A percentile compares a stretch with the other conserved stretches of the same genome.
phyloP scores from a whole-genome alignment of 2,113 vertebrate species.

The Mustela lutreola region DNA sequence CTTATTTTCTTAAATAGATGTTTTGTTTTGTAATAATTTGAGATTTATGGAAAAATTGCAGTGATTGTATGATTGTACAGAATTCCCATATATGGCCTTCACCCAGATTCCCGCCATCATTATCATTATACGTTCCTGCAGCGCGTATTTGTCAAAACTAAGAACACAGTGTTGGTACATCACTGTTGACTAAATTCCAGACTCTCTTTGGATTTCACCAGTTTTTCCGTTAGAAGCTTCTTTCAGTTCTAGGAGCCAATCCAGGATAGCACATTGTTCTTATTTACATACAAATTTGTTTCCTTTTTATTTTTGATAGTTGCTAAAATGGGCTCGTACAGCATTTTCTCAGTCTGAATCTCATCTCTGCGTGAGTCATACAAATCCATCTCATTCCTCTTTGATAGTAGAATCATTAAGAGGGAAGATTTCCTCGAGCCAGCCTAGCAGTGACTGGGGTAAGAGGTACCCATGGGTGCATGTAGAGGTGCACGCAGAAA shows the following conservation, averaged over 20 bases:
- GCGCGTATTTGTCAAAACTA: not conserved
- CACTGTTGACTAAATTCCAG: not conserved
- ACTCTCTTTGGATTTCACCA: not conserved
- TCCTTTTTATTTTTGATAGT: not conserved
- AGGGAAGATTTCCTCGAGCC: not conserved
- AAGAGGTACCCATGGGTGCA: not conserved
- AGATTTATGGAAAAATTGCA: not conserved
- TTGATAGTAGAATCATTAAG: not conserved
- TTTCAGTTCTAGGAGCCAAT: not conserved
- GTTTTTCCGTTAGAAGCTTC: not conserved
- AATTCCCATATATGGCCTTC: not conserved
- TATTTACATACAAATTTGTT: not conserved
- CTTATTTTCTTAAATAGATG: not conserved
- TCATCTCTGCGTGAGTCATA: not conserved
- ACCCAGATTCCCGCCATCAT: not conserved
- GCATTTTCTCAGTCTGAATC: not conserved
- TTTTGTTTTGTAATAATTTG: not conserved
- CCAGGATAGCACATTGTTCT: not conserved
- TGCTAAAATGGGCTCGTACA: not conserved
- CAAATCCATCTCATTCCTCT: not conserved
- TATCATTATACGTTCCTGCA: accelerated
- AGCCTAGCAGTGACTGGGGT: not conserved
- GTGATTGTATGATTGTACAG: not conserved
- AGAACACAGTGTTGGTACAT: not conserved
- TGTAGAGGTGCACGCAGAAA: not conserved